Evolutionary conservation across 2,888 invertebrate genomes (phyloP), one percentile per base, ranked within the genome.

Genomic region (Drosophila macrospina): DNA sequence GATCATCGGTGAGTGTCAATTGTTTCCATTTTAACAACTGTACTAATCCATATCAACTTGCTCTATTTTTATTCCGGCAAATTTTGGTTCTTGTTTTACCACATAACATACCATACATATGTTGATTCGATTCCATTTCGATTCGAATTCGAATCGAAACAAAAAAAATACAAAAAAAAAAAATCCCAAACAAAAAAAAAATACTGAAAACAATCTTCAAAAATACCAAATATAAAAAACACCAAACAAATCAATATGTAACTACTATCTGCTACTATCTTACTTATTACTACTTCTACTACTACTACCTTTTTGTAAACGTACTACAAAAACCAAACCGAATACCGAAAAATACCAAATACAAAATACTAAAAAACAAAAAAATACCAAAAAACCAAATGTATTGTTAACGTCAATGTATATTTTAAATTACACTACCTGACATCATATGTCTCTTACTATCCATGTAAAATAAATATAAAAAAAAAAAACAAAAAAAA

Each of bases 1-100:
- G 92, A 92, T 92, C 92, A 91, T 92, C 92, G 92, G 92, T 92
- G 91, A 92, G 92, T 92, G 91, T 92, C 91, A 84, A 88, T 82
- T 89, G 81, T 89, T 85, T 88, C 90, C 89, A 90, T 74, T 90
- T 56, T 90, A 91, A 91, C 91, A 90, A 89, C 74, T 83, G 80
- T 92, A 92, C 92, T 92, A 92, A 92, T 92, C 92, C 91, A 92
- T 84, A 88, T 91, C 89, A 90, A 82, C 87, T 82, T 82, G 88
- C 81, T 91, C 84, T 90, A 90, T 90, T 90, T 91, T 87, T 90
- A 88, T 89, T 84, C 84, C 83, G 84, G 82, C 89, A 63, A 62
- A 68, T 64, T 86, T 89, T 86, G 84, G 86, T 84, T 89, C 69
- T 75, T 75, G 79, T 72, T 82, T 81, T 72, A 63, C 44, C 37